Evolutionary conservation across 2,113 vertebrate species (phyloP), one percentile per base, ranked within the genome.

Genomic region (Datnioides undecimradiatus): DNA sequence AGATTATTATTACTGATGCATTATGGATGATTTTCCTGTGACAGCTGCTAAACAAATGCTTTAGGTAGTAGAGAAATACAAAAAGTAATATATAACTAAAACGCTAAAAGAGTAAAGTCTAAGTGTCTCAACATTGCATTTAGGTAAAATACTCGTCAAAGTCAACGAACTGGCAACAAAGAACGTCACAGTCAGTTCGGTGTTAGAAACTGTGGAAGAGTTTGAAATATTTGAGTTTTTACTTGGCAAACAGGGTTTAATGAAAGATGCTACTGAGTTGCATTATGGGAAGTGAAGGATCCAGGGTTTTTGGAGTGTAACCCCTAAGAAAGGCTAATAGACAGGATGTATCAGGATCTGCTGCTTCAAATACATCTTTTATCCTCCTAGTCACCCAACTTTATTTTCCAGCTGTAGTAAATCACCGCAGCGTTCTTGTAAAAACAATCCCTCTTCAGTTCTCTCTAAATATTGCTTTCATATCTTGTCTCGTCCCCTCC

Each of bases 391-490:
- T 62, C 23, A 29, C 7, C 33, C 16, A 38, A 72, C 16, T 38
- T 6, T 62, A 51, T 73, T 29, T n/a, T n/a, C n/a, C n/a, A 21
- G 40, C 5, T 41, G 3, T 36, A 63, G 11, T 25, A 17, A 63
- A 63, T 33, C 25, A 51, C 46, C n/a, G 7, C 43, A 21, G 43
- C 51, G 19, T 21, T 49, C 6, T 36, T 66, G 31, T 25, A 43
- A 19, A 19, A 73, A 67, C 21, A 40, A 19, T 9, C 13, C 31
- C 29, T 38, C 27, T 51, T 73, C 38, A 59, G 5, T n/a, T n/a
- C n/a, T 62, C 45, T 79, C 52, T 68, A 66, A 58, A 46, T 21
- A 62, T 72, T 31, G 23, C n/a, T 33, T 79, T 57, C 4, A 27
- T 25, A 41, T 58, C 23, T 5, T 34, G 12, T 66, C 55, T 48